These are phyloP conservation scores for Nycticorax nycticorax DNA, from an alignment of 2,113 vertebrate genomes.

Conservation along the genomic window DNA sequence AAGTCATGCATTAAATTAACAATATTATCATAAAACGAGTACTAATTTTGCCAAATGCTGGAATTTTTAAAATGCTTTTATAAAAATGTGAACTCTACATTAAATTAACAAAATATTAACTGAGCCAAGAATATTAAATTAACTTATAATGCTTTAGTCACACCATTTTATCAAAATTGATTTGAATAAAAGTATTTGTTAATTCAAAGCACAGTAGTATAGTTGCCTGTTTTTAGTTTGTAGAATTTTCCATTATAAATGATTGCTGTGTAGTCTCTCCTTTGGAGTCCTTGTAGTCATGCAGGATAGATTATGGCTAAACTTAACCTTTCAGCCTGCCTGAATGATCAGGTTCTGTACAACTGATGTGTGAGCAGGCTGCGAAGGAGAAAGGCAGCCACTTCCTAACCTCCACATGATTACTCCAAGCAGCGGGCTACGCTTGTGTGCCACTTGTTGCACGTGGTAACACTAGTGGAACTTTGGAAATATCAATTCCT, in stretches of 20 bases:
- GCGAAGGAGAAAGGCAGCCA: not conserved
- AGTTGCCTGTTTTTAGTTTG: not conserved
- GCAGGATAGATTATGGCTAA: not conserved
- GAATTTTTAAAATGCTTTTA: conserved; percentile 59
- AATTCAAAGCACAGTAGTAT: not conserved
- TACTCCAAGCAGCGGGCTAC: not conserved
- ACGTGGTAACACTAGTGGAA: not conserved
- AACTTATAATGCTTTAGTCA: not conserved
- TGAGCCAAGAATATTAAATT: not conserved
- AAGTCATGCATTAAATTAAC: conserved; percentile 83
- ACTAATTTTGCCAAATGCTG: conserved; percentile 53
- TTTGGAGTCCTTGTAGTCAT: not conserved
- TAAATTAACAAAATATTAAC: conserved; percentile 14
- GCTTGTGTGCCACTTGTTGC: not conserved
- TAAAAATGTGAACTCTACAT: conserved; percentile 16
- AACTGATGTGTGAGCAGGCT: not conserved
- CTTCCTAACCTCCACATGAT: accelerated
- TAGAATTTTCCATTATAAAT: not conserved
- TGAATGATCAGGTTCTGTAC: not conserved
- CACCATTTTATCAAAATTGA: not conserved
- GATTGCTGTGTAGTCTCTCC: not conserved
- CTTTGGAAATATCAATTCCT: not conserved
- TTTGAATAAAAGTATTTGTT: not conserved
- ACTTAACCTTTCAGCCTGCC: not conserved
- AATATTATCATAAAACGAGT: conserved; percentile 78